A percentile compares a stretch with the other conserved stretches of the same genome.
Evolutionary conservation across 92 coral and sea anemone species (phyloP).

Genomic region (Zoanthus gigantus): DNA sequence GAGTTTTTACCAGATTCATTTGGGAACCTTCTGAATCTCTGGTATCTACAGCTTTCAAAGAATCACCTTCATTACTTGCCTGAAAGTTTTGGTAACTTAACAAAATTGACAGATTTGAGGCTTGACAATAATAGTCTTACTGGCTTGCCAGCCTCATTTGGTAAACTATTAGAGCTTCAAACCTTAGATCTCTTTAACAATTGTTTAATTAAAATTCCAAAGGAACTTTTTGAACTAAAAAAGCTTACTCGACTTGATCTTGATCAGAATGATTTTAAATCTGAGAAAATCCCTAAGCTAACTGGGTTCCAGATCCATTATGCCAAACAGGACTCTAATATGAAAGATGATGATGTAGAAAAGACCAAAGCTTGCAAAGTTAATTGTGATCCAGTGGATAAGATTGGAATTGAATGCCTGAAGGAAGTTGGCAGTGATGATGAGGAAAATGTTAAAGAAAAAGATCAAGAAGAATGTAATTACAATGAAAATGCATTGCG

Average conservation of each 20-base stretch:
- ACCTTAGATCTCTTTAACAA: conserved; percentile 89
- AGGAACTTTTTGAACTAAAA: conserved; percentile 76
- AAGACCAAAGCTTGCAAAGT: conserved; percentile 79
- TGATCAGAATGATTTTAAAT: conserved; percentile 86
- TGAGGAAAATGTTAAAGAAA: conserved; percentile 52
- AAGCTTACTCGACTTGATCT: conserved; percentile 88
- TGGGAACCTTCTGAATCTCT: conserved; percentile 75
- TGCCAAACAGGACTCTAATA: conserved; percentile 78
- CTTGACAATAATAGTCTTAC: conserved; percentile 80
- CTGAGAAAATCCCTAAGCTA: conserved; percentile 89
- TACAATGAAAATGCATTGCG: conserved; percentile 82
- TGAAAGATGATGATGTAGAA: conserved; percentile 87
- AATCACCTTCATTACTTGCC: conserved; percentile 80
- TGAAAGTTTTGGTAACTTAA: conserved; percentile 83
- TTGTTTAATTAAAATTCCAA: conserved; percentile 76
- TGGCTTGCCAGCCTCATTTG: conserved; percentile 84
- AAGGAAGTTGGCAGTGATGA: conserved; percentile 57
- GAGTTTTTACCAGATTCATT: conserved; percentile 82
- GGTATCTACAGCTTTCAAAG: conserved; percentile 95
- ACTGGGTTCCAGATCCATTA: conserved; percentile 60
- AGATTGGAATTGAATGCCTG: conserved; percentile 54
- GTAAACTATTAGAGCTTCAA: conserved; percentile 72
- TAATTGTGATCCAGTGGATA: conserved; percentile 58
- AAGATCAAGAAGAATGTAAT: conserved; percentile 62
- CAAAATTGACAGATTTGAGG: conserved; percentile 77